Evolutionary conservation across 2,888 invertebrate genomes (phyloP).

Genomic region (Schizaphis graminum): DNA sequence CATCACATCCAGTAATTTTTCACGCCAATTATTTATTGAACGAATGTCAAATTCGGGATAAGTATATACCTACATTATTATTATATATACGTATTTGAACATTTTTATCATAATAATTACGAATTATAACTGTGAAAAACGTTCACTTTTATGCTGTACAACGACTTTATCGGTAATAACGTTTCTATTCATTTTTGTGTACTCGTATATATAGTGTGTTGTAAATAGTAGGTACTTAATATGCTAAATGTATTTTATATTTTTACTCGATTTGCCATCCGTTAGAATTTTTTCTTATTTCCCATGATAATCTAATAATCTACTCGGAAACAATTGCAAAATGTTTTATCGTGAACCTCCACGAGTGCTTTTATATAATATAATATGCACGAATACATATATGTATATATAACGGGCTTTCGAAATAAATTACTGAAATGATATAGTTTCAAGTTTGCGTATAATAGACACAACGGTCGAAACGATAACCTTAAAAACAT

Average conservation of each 20-base stretch:
- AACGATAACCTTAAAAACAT: neutral
- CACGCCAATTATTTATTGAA: neutral
- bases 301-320: neutral
- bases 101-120: slow-evolving; percentile 31
- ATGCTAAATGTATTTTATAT: neutral
- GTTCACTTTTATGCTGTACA: neutral
- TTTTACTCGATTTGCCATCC: neutral
- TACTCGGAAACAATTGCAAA: neutral
- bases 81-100: neutral
- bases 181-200: neutral
- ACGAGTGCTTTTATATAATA: neutral
- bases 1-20: neutral
- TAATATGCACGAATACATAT: neutral
- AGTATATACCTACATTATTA: slow-evolving; percentile 11
- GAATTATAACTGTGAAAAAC: slow-evolving; percentile 45
- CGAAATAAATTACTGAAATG: neutral
- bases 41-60: neutral
- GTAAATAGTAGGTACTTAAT: neutral
- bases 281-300: neutral
- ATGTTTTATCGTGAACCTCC: neutral
- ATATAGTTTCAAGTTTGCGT: neutral
- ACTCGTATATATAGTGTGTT: neutral
- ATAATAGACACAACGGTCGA: neutral
- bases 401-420: neutral
- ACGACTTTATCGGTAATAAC: neutral